Conservation (phyloP, 1,140 invertebrate species). For the Calliphora vicina region DNA sequence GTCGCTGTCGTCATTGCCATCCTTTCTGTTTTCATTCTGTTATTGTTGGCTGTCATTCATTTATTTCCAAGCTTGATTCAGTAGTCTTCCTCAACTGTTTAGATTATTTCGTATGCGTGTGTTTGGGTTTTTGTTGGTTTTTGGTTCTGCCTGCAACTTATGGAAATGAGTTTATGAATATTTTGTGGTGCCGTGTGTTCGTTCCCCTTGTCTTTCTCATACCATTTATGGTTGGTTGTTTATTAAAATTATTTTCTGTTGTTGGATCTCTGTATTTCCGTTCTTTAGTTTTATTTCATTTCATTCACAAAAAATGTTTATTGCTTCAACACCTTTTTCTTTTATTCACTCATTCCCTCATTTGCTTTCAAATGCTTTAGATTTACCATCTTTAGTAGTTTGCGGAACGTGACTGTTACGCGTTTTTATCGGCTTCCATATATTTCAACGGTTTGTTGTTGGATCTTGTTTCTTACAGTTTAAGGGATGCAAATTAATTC, state of each 20-base stretch:
- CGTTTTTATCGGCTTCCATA: not conserved
- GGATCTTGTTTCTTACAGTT: not conserved
- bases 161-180: constrained; percentile 8
- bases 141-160: not conserved
- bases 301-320: too few relatives aligned
- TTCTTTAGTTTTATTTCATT: not conserved
- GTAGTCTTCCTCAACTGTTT: not conserved
- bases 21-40: not conserved
- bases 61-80: not conserved
- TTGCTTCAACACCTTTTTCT: not conserved
- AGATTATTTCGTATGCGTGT: not conserved
- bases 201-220: not conserved
- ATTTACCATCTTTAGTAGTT: not conserved
- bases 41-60: not conserved
- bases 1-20: not conserved
- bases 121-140: too few relatives aligned
- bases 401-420: constrained; percentile 3
- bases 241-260: not conserved
- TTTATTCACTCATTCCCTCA: not conserved
- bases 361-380: not conserved
- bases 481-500: not conserved
- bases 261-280: not conserved
- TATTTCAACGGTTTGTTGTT: not conserved
- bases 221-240: not conserved
- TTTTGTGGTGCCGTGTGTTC: not conserved